These are phyloP conservation scores for Apostichopus parvimensis DNA, from an alignment of 35 echinoderm and acorn worm genomes.

Conservation along the genomic window DNA sequence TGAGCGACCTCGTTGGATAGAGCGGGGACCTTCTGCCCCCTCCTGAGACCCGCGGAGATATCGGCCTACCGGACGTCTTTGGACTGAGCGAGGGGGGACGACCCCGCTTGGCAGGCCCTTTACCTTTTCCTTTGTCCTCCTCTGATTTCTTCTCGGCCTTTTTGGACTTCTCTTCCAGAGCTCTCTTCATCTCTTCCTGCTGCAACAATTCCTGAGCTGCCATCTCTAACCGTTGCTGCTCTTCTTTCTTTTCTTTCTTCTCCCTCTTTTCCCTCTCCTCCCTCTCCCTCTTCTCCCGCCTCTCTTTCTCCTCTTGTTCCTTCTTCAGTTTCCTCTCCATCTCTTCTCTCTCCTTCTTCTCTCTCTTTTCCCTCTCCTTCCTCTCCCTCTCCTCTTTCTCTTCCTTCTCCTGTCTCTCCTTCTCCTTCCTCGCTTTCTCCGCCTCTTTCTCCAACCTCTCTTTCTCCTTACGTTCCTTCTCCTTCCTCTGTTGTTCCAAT, in stretches of 20 bases:
- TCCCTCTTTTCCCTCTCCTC: constrained; percentile 50
- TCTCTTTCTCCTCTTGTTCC: constrained; percentile 65
- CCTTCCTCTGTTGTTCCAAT: constrained; percentile 39
- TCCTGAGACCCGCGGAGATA: constrained; percentile 32
- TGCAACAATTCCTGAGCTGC: constrained; percentile 14
- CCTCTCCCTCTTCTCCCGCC: constrained; percentile 61
- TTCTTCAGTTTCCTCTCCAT: constrained; percentile 67
- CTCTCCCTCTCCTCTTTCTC: constrained; percentile 61
- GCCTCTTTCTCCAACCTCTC: constrained; percentile 63
- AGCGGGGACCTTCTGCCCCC: constrained; percentile 56
- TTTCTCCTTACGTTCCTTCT: constrained; percentile 61
- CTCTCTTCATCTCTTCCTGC: constrained; percentile 26
- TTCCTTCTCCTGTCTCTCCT: constrained; percentile 47
- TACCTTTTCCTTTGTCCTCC: constrained; percentile 61
- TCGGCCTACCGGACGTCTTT: constrained; percentile 25
- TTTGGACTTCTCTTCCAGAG: constrained; percentile 45
- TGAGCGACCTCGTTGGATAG: constrained; percentile 64
- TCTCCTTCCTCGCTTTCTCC: constrained; percentile 47
- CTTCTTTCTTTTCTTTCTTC: constrained; percentile 36
- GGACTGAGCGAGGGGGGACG: constrained; percentile 61
- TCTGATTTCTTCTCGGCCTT: constrained; percentile 52
- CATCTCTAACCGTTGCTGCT: constrained; percentile 50
- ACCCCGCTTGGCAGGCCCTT: constrained; percentile 62
- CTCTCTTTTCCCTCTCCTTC: constrained; percentile 52
- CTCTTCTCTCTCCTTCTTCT: constrained; percentile 60